These are phyloP conservation scores for Hymenopus coronatus DNA, from an alignment of 2,888 invertebrate genomes.

Conservation along the genomic window DNA sequence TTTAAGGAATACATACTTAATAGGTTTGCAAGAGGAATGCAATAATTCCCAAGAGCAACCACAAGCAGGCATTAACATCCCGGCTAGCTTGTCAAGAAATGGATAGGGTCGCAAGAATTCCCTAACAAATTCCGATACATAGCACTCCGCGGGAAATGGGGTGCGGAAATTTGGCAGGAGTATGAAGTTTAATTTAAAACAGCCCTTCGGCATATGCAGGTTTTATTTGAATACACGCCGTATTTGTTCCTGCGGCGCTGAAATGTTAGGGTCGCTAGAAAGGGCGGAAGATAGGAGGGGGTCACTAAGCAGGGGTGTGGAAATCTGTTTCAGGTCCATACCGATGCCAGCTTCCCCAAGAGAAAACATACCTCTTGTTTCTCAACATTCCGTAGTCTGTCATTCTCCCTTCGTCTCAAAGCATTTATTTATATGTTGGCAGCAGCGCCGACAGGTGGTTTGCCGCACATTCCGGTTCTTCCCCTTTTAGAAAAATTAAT, in stretches of 20 bases:
- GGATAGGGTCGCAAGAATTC: background rate
- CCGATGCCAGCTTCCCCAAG: background rate
- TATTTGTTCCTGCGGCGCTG: background rate
- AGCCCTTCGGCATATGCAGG: constrained; percentile 5
- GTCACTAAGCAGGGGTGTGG: background rate
- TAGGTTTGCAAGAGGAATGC: background rate
- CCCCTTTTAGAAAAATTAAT: too few species aligned
- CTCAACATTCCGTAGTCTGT: background rate
- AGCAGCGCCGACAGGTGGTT: too few species aligned
- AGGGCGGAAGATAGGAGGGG: background rate
- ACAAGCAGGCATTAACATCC: background rate
- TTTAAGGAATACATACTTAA: background rate
- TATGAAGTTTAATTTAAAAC: constrained; percentile 5
- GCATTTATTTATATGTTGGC: too few species aligned
- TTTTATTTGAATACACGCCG: constrained; percentile 4
- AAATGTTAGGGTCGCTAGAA: background rate
- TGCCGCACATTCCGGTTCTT: too few species aligned
- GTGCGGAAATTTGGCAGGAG: background rate
- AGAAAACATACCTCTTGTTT: background rate
- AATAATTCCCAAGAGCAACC: background rate
- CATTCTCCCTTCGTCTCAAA: too few species aligned
- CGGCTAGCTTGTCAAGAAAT: background rate
- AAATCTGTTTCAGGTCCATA: background rate
- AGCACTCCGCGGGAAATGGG: background rate
- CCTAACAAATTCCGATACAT: background rate